Percentiles rank a stretch among this genome's conserved stretches.
Conservation (phyloP, 1,140 invertebrate species). For the Hormaphis cornu region DNA sequence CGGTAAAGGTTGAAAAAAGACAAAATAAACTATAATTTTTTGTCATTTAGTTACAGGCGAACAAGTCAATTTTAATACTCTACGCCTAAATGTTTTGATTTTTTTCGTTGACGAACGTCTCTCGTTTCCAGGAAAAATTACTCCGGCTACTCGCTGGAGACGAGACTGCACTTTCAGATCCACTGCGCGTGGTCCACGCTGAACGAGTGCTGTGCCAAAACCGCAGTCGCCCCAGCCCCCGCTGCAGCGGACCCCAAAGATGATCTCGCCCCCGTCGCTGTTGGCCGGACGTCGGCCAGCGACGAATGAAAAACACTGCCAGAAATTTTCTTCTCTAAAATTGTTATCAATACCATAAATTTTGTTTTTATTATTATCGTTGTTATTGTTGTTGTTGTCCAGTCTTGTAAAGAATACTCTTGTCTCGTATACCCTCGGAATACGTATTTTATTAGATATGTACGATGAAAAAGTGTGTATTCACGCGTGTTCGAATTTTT, state of each 20-base stretch:
- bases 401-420: no score
- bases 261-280: neutral
- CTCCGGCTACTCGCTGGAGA: constrained; percentile 63
- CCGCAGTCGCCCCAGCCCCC: neutral
- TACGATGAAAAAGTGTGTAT: no score
- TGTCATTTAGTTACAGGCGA: no score
- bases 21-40: no score
- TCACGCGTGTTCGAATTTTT: no score
- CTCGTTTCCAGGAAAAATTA: constrained; percentile 38
- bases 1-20: no score
- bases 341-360: neutral
- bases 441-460: no score
- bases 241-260: neutral
- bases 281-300: neutral
- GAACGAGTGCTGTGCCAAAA: constrained; percentile 35
- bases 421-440: no score
- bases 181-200: constrained; percentile 63
- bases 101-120: neutral
- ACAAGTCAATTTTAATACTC: no score
- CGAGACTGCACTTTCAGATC: constrained; percentile 82
- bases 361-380: neutral
- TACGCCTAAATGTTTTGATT: neutral
- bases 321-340: neutral
- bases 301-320: neutral
- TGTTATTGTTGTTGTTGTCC: no score